These are phyloP conservation scores for Nipponacmea schrenckii DNA, from an alignment of 2,888 invertebrate species.

Conservation along the genomic window DNA sequence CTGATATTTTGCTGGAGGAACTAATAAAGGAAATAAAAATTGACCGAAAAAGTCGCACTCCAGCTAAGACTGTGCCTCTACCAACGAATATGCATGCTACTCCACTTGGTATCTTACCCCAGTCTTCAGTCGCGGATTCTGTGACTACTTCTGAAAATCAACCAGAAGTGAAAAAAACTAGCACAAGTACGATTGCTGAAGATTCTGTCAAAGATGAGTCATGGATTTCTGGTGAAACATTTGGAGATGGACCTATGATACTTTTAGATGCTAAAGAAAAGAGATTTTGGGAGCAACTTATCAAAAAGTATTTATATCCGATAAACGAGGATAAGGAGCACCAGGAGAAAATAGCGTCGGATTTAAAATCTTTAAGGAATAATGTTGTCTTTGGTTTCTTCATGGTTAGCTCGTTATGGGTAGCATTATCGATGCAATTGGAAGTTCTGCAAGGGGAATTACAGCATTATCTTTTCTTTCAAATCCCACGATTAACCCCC, in stretches of 20 bases:
- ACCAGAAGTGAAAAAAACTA: not conserved
- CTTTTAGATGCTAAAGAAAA: constrained; percentile 83
- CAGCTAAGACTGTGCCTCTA: constrained; percentile 18
- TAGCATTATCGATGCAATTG: constrained; percentile 98
- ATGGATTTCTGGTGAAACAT: constrained; percentile 90
- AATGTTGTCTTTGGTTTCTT: constrained; percentile 69
- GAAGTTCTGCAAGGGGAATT: constrained; percentile 76
- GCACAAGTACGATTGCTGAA: constrained; percentile 1
- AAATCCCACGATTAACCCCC: constrained; percentile 42
- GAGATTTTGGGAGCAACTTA: constrained; percentile 92
- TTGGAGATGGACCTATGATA: constrained; percentile 91
- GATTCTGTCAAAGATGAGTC: constrained; percentile 88
- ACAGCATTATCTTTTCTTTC: constrained; percentile 73
- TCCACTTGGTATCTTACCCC: too few species aligned
- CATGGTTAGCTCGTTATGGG: constrained; percentile 98
- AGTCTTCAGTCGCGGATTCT: not conserved
- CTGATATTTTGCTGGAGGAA: constrained; percentile 46
- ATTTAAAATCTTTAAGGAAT: constrained; percentile 50
- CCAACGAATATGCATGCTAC: not conserved
- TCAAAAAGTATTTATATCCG: constrained; percentile 92
- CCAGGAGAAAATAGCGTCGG: constrained; percentile 46
- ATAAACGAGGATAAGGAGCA: constrained; percentile 87
- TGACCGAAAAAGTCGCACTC: constrained; percentile 14
- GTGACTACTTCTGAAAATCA: not conserved
- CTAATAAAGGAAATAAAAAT: constrained; percentile 40